Conservation (phyloP, 1,140 invertebrate species). For the Plectrocnemia conspersa region DNA sequence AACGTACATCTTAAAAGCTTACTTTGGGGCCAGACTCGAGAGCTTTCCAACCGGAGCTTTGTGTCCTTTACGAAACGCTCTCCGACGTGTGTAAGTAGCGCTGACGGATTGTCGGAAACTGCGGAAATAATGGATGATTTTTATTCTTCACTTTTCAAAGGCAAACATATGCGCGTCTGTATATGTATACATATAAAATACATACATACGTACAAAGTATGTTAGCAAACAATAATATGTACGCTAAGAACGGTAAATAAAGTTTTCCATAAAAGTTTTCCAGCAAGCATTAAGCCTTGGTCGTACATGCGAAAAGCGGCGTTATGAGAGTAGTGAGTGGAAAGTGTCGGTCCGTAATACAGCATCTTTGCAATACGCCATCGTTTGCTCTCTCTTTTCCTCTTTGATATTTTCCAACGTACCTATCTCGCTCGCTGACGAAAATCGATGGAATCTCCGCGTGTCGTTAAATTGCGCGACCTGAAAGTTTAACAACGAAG, state of each 20-base stretch:
- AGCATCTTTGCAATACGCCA: conserved; percentile 21
- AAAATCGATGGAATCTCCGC: conserved; percentile 32
- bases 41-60: conserved; percentile 12
- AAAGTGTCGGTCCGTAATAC: conserved; percentile 10
- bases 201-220: too few species aligned
- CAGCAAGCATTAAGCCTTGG: background rate
- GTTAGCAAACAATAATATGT: too few species aligned
- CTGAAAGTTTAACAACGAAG: too few species aligned
- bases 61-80: conserved; percentile 9
- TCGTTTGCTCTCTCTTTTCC: conserved; percentile 11
- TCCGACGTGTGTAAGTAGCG: conserved; percentile 2
- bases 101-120: conserved; percentile 4
- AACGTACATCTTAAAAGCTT: conserved; percentile 20
- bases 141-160: too few species aligned
- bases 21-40: conserved; percentile 13
- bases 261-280: too few species aligned
- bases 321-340: conserved; percentile 23
- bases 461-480: background rate
- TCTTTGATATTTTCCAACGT: background rate
- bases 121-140: background rate
- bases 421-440: conserved; percentile 13
- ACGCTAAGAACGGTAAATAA: too few species aligned
- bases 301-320: conserved; percentile 11
- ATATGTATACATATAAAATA: too few species aligned
- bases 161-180: too few species aligned